Base-by-base conservation (phyloP, 2,113 vertebrate genomes). In the Otus sunia region DNA sequence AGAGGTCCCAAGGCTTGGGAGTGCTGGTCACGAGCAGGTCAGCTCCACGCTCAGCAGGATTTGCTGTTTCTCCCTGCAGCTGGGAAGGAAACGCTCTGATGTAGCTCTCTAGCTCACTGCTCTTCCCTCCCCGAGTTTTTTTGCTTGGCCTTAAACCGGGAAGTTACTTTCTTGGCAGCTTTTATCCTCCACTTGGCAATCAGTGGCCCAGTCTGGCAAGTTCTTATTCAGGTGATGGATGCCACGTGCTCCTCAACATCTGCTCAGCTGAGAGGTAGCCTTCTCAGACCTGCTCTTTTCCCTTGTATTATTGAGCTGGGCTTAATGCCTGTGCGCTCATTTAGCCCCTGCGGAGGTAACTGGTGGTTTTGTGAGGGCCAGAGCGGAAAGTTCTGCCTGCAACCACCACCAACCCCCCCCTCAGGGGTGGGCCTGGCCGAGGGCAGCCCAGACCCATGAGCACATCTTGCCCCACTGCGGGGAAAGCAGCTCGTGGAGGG, bases 181-280 rank as follows among this genome's bases (percentile, higher is more conserved):
- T 67, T 69, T 64, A 2, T 60, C 45, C 77, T 73, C 78, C 88
- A 5, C 59, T 73, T 71, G 82, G 96, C 96, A 95, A 93, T 96
- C 96, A 95, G 67, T 17, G 41, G 81, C 77, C 58, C 62, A 39
- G 60, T 12, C 79, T 69, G 59, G 76, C 62, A 36, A 0, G 1
- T 36, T 62, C 50, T 39, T 13, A 11, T 23, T 39, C 30, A 36
- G 71, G 71, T 17, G 39, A 68, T 69, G 2, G 36, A 72, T 39
- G 41, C 47, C 15, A 20, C 9, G 4, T 18, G 50, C 56, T 63
- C 60, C 22, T 37, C 1, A 2, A 5, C 2, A 3, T 11, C n/a
- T 12, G 39, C 75, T 45, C 29, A 15, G 21, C n/a, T 11, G 41
- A n/a, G 69, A 4, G 21, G 47, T 4, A 3, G 29, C 39, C 29